These are phyloP conservation scores for Cepphus grylle DNA, from an alignment of 2,113 vertebrate genomes.

Conservation along the genomic window DNA sequence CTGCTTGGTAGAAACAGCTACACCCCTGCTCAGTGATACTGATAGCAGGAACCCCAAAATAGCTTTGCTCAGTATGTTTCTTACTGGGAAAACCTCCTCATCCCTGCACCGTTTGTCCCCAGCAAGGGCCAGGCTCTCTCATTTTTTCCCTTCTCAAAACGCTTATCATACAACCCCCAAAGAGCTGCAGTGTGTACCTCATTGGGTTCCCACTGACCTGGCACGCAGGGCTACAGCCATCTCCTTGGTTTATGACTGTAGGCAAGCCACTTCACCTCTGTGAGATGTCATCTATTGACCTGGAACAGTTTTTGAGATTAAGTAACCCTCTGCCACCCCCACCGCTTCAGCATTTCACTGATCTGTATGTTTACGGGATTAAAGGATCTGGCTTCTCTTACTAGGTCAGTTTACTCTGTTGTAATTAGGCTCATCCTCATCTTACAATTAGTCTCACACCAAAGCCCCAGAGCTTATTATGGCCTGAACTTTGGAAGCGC, in stretches of 20 bases:
- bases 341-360: background rate
- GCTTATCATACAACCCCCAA: rapidly evolving
- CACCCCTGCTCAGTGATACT: background rate
- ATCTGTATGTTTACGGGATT: conserved; percentile 22
- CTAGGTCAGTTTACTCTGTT: conserved; percentile 22
- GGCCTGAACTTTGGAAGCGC: background rate
- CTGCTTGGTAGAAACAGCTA: background rate
- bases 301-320: background rate
- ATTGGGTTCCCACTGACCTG: no score
- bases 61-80: background rate
- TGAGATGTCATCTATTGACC: background rate
- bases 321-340: background rate
- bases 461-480: background rate
- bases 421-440: conserved; percentile 33
- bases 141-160: background rate
- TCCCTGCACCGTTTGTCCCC: background rate
- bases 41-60: background rate
- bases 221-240: background rate
- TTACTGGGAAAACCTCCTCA: background rate
- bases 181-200: rapidly evolving
- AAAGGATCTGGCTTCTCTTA: conserved; percentile 16
- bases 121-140: background rate
- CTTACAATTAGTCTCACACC: background rate
- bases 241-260: background rate
- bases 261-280: background rate